Base-by-base conservation (phyloP, 2,797 vertebrate genomes). In the Taeniopygia guttata region DNA sequence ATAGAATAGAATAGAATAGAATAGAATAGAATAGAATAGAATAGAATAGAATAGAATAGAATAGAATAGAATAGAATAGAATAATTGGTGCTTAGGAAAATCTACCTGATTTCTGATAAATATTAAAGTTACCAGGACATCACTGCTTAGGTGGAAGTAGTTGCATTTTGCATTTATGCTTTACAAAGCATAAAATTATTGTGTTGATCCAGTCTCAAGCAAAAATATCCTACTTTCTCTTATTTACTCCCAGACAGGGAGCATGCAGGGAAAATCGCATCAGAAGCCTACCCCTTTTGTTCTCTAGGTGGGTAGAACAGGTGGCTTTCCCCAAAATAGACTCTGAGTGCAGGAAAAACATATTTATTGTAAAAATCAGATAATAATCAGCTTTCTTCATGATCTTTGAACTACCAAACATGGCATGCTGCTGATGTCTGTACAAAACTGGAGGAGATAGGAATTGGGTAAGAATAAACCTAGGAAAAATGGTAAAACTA, bases 281-380 rank as follows among this genome's bases (percentile, higher is more conserved):
- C 2, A 48, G 51, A 66, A 72, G 67, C 14, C 10, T 63, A 1
- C 7, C 14, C 7, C 1, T 13, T 83, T 23, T 67, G 5, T 1
- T 5, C 9, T 45, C 9, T 56, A 25, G 3, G 21, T 23, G 6
- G 15, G 16, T 11, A 62, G 23, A 10, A 34, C 1, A 3, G 3
- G 6, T 62, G 18, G 29, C 54, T 81, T 81, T 25, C 32, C 32
- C 7, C 0, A 5, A 16, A 38, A 73, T 32, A 20, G 40, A 7
- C 7, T 63, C 30, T 49, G 26, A 70, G 21, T 5, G 4, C 26
- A 77, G 78, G 73, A 46, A 38, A 34, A 73, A 8, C 0, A 5
- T 9, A 23, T n/a, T 43, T 77, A 29, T 59, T 12, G 1, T 29
- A 45, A 56, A 88, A 88, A 49, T 70, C 29, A 74, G n/a, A 19